Conservation (phyloP, 2,888 invertebrate species). For the Melanostoma mellinum region DNA sequence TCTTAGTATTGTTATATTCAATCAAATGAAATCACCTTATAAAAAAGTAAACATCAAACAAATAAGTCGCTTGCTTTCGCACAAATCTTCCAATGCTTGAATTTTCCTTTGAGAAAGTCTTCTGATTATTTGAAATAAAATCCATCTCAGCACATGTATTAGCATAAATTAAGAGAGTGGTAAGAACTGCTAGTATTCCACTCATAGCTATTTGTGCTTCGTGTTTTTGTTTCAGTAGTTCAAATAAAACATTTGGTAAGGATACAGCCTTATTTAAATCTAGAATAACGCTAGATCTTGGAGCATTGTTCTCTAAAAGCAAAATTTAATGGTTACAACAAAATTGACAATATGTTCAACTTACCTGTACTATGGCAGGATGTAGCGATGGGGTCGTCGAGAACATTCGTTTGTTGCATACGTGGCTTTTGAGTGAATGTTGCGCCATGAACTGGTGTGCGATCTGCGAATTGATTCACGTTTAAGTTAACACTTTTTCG, state of each 20-base stretch:
- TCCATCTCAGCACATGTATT: constrained; percentile 86
- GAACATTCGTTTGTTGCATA: not conserved
- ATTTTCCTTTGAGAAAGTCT: constrained; percentile 6
- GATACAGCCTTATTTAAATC: constrained; percentile 72
- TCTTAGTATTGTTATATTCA: not conserved
- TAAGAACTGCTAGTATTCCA: constrained; percentile 82
- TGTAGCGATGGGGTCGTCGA: constrained; percentile 9
- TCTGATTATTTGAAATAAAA: constrained; percentile 83
- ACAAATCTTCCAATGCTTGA: constrained; percentile 74
- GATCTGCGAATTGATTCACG: constrained; percentile 41
- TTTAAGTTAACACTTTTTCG: constrained; percentile 48
- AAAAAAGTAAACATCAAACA: constrained; percentile 83
- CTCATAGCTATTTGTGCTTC: constrained; percentile 62
- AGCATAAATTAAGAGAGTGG: constrained; percentile 86
- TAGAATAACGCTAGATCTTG: constrained; percentile 62
- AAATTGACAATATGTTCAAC: constrained; percentile 10
- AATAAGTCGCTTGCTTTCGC: constrained; percentile 73
- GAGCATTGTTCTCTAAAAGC: constrained; percentile 54
- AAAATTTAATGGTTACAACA: not conserved
- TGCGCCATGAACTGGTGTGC: constrained; percentile 29
- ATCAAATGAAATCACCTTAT: constrained; percentile 83
- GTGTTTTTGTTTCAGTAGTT: constrained; percentile 66
- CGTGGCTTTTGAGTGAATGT: constrained; percentile 38
- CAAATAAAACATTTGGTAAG: constrained; percentile 74
- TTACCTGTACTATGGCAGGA: constrained; percentile 12